Evolutionary conservation across 2,888 invertebrate genomes (phyloP).

Genomic region (Notocelia uddmanniana): DNA sequence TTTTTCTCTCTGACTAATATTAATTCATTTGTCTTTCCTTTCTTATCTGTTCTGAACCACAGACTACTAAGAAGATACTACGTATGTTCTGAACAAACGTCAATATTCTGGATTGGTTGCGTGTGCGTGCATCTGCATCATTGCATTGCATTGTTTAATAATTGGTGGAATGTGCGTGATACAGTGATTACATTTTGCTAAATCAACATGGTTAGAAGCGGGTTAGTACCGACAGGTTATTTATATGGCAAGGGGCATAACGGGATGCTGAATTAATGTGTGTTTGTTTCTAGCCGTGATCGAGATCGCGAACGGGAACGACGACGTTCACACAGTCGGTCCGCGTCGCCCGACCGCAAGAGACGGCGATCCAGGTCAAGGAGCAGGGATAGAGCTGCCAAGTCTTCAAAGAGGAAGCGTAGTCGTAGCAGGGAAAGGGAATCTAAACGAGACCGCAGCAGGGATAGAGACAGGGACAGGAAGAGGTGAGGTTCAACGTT

Average conservation of each 20-base stretch:
- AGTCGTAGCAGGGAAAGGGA: slow-evolving; percentile 89
- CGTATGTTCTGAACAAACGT: too few species aligned
- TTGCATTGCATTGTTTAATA: slow-evolving; percentile 17
- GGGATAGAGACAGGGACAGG: slow-evolving; percentile 73
- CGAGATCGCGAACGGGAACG: slow-evolving; percentile 79
- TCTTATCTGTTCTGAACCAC: neutral
- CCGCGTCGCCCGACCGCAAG: slow-evolving; percentile 85
- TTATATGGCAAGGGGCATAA: neutral
- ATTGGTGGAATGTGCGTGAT: slow-evolving; percentile 24
- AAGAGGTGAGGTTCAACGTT: slow-evolving; percentile 72
- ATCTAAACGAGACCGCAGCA: slow-evolving; percentile 83
- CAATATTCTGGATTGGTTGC: slow-evolving; percentile 26
- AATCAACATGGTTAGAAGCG: slow-evolving; percentile 72
- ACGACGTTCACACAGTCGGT: slow-evolving; percentile 87
- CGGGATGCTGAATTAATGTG: neutral
- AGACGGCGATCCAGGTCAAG: slow-evolving; percentile 85
- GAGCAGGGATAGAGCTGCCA: slow-evolving; percentile 86
- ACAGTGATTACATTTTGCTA: neutral
- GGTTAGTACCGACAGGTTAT: slow-evolving; percentile 59
- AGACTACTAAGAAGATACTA: too few species aligned
- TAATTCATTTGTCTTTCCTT: neutral
- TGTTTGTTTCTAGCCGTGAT: slow-evolving; percentile 67
- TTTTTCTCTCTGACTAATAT: neutral
- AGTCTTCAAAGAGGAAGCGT: slow-evolving; percentile 87
- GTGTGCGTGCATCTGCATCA: slow-evolving; percentile 23